Percentiles rank a stretch among this genome's conserved stretches.
Conservation (phyloP, 2,113 vertebrate species). For the Meles meles region DNA sequence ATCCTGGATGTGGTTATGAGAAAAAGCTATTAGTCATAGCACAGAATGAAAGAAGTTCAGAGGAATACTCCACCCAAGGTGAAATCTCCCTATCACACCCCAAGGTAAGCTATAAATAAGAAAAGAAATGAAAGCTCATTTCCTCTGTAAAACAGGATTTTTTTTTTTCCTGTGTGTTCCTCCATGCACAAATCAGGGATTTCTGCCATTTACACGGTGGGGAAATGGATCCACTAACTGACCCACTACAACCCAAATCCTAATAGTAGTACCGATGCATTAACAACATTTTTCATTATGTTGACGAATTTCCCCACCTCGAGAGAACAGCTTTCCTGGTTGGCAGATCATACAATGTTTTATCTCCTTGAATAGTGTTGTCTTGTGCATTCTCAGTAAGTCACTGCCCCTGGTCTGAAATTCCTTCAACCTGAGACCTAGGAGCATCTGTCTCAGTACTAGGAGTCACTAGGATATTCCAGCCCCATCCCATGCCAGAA, state of each 20-base stretch:
- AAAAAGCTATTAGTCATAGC: slow-evolving; percentile 59
- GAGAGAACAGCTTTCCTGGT: background rate
- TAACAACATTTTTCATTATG: background rate
- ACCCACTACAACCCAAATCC: background rate
- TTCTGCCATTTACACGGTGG: background rate
- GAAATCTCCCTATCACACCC: slow-evolving; percentile 54
- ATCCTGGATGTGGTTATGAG: slow-evolving; percentile 64
- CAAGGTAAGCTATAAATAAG: slow-evolving; percentile 48
- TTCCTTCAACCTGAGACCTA: background rate
- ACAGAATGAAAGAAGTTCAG: slow-evolving; percentile 67
- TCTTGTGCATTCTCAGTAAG: background rate
- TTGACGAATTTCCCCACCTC: slow-evolving; percentile 12
- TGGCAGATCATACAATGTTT: background rate
- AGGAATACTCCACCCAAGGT: slow-evolving; percentile 56
- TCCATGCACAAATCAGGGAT: background rate
- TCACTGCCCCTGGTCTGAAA: background rate
- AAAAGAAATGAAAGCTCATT: slow-evolving; percentile 59
- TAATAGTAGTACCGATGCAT: background rate
- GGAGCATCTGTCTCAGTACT: background rate
- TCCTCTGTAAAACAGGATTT: slow-evolving; percentile 35
- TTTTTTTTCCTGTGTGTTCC: background rate
- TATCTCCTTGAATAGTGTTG: background rate
- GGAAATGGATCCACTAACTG: background rate
- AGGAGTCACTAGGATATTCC: background rate
- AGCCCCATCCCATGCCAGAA: background rate